These are phyloP conservation scores for Petrocephalus sullivani DNA, from an alignment of 2,797 vertebrate species.

Conservation along the genomic window DNA sequence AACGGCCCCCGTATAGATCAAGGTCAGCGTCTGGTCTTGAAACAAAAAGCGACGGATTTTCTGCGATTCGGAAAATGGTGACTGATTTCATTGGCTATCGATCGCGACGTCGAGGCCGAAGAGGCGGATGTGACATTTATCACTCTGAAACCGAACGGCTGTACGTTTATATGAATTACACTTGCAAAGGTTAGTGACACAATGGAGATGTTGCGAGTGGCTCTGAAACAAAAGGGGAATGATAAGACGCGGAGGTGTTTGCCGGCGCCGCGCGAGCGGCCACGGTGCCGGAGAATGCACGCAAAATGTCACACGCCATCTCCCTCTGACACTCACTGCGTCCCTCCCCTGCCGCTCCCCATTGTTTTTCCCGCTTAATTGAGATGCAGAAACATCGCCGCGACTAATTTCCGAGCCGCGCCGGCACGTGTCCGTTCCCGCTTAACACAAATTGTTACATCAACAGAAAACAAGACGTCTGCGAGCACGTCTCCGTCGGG, in stretches of 20 bases:
- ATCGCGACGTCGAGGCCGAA: not conserved
- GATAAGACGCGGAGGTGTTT: not conserved
- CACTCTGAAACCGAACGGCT: not conserved
- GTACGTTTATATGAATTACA: constrained; percentile 1
- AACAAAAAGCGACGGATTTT: not conserved
- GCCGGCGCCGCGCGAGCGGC: not conserved
- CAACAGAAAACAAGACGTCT: constrained; percentile 23
- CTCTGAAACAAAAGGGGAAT: constrained; percentile 30
- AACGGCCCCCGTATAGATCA: not conserved
- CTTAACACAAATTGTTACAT: constrained; percentile 57
- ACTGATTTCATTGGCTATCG: not conserved
- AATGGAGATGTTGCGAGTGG: constrained; percentile 13
- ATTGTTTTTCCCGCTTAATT: constrained; percentile 59
- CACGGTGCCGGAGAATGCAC: constrained; percentile 13
- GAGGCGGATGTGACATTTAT: not conserved
- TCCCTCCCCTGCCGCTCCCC: constrained; percentile 41
- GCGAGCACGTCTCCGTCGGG: not conserved
- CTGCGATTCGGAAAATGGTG: not conserved
- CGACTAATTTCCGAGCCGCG: constrained; percentile 64
- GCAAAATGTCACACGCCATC: constrained; percentile 8
- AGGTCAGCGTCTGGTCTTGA: not conserved
- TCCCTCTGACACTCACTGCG: constrained; percentile 28
- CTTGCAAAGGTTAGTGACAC: constrained; percentile 6
- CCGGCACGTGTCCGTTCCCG: constrained; percentile 57
- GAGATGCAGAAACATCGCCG: constrained; percentile 68